These are phyloP conservation scores for Leptodirus hochenwartii DNA, from an alignment of 2,888 invertebrate species.

Conservation along the genomic window DNA sequence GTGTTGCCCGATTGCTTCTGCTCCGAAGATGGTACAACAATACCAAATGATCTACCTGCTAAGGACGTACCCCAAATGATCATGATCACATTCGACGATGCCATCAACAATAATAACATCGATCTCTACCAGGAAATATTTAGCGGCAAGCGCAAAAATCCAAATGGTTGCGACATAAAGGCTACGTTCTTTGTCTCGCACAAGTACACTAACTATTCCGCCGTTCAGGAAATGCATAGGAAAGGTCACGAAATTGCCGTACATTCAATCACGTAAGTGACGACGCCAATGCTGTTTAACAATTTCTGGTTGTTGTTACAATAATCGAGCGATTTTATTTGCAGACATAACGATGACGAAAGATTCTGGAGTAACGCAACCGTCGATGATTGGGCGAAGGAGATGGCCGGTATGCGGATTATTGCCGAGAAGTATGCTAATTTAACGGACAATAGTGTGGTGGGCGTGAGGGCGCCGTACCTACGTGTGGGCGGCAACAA, in stretches of 20 bases:
- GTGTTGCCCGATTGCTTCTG: conserved; percentile 87
- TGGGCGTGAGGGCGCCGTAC: conserved; percentile 80
- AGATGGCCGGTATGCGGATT: conserved; percentile 87
- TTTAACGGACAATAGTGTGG: conserved; percentile 78
- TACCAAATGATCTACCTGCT: conserved; percentile 67
- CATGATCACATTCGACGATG: conserved; percentile 85
- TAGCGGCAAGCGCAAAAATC: conserved; percentile 74
- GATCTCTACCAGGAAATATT: conserved; percentile 86
- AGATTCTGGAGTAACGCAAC: conserved; percentile 86
- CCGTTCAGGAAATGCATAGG: conserved; percentile 78
- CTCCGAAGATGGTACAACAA: conserved; percentile 75
- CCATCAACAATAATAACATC: conserved; percentile 90
- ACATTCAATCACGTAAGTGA: conserved; percentile 78
- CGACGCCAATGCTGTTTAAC: conserved; percentile 2
- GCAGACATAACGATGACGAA: conserved; percentile 78
- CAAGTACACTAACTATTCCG: conserved; percentile 86
- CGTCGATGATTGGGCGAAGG: conserved; percentile 85
- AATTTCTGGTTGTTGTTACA: conserved; percentile 2
- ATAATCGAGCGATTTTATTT: conserved; percentile 13
- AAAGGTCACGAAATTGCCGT: conserved; percentile 89
- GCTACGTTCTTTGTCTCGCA: conserved; percentile 84
- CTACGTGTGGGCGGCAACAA: conserved; percentile 85
- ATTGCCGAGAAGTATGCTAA: conserved; percentile 81
- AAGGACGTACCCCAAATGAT: conserved; percentile 89
- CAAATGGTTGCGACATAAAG: conserved; percentile 86